Evolutionary conservation across 1,140 invertebrate species (phyloP), one percentile per base, ranked within the genome.

Genomic region (Manduca sexta): DNA sequence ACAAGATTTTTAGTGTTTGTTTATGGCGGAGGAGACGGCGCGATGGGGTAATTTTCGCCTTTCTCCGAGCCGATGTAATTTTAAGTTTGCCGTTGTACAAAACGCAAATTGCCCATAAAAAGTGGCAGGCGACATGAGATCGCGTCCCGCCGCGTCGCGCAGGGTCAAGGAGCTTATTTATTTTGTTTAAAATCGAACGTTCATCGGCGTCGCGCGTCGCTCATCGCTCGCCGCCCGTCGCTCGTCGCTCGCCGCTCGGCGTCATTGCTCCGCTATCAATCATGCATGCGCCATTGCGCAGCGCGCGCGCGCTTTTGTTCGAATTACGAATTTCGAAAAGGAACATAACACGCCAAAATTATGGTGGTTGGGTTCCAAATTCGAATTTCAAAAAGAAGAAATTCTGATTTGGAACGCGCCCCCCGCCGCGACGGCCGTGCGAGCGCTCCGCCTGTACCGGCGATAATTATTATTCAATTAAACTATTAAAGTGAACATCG

Each of bases 1-100:
- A 80, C 80, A 78, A 78, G 75, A 79, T 81, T 84, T 79, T 81
- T 81, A 81, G 74, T 81, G 78, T 84, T 81, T 80, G 75, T 78
- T 84, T 80, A 82, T 64, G 66, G 67, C 65, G 63, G 65, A 69
- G 62, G 56, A 52, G 57, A 49, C 14, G 62, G 56, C 60, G 58
- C 67, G 58, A 66, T 63, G 68, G 73, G 63, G 71, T 60, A 66
- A 72, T 84, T 74, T 74, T 74, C 69, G 71, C 64, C 63, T 65
- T 66, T 67, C 61, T 50, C 41, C 48, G 47, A 69, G 21, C 21
- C 64, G 60, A 64, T 58, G 69, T 67, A 71, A 76, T 80, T 80
- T 62, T 63, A 59, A 53, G 52, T 52, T 64, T 50, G 60, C 49
- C 52, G 55, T 45, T 41, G 18, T 42, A 38, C 37, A 38, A 48